Percentiles rank a stretch among this genome's conserved stretches.
Evolutionary conservation across 2,888 invertebrate species (phyloP).

Genomic region (Pandemis cinnamomeana): DNA sequence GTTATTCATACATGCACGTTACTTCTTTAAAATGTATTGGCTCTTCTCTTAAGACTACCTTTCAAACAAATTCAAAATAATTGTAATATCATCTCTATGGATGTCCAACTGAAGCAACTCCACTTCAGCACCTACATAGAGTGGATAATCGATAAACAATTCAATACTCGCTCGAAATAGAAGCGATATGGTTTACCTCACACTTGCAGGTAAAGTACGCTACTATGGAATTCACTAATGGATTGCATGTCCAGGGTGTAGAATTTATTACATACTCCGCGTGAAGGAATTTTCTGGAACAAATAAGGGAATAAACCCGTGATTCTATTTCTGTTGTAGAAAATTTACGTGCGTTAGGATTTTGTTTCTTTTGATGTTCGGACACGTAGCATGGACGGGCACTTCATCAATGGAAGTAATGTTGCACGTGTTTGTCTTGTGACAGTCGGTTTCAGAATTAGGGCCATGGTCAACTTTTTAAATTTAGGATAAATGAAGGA

Average conservation of each 20-base stretch:
- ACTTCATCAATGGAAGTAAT: too few relatives aligned
- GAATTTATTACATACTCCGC: slow-evolving; percentile 30
- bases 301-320: background rate
- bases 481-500: too few relatives aligned
- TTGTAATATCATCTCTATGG: too few relatives aligned
- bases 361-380: background rate
- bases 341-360: too few relatives aligned
- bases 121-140: slow-evolving; percentile 25
- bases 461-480: too few relatives aligned
- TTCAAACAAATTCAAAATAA: too few relatives aligned
- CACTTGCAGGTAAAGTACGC: background rate
- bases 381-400: background rate
- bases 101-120: background rate
- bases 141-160: slow-evolving; percentile 23
- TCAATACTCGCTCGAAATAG: slow-evolving; percentile 24
- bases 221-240: slow-evolving; percentile 31
- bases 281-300: slow-evolving; percentile 20
- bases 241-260: slow-evolving; percentile 17
- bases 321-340: background rate
- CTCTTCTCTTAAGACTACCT: too few relatives aligned
- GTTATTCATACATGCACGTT: too few relatives aligned
- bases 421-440: too few relatives aligned
- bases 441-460: too few relatives aligned
- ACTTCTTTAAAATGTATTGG: too few relatives aligned
- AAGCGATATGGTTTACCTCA: slow-evolving; percentile 34